Evolutionary conservation across 2,797 vertebrate genomes (phyloP), one percentile per base, ranked within the genome.

Genomic region (Falco naumanni): DNA sequence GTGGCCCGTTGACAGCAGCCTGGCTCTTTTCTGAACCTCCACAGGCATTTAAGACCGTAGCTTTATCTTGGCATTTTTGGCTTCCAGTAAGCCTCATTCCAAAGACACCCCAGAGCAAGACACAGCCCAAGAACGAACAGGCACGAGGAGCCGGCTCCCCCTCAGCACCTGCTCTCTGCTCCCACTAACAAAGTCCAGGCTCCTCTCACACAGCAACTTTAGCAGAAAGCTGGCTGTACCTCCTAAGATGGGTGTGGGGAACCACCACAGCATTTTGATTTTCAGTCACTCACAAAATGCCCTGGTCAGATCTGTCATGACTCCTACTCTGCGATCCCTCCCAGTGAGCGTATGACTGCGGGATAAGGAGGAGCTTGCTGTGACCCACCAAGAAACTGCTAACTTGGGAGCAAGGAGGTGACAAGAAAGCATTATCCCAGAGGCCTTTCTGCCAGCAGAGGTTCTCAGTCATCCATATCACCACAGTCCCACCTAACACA

Each of bases 291-390:
- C 53, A 83, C 11, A 37, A 87, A 91, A 85, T 25, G 19, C 31
- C 33, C 26, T 39, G 12, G 20, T 64, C 56, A 77, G 28, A 59
- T 81, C 53, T 54, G 31, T 61, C 54, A 80, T 4, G 9, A 64
- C 8, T 3, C 1, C 68, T 53, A n/a, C 13, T 39, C 37, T 1
- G 1, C 25, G 10, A 89, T 3, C 5, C 60, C 41, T 51, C n/a
- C 19, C 61, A 80, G n/a, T 5, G 5, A 88, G 37, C 22, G 26
- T 7, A 85, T 13, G 24, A 50, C 17, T 47, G 24, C 2, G 3
- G 45, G 33, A 14, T 66, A 68, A 72, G 51, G 48, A 71, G 16
- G 7, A 11, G 6, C 6, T 69, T 68, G 16, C 59, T 87, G 34
- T 11, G 15, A 53, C 28, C 34, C 26, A 50, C 60, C 31, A 78